Evolutionary conservation across 1,140 invertebrate genomes (phyloP), one percentile per base, ranked within the genome.

Genomic region (Trichonephila inaurata): DNA sequence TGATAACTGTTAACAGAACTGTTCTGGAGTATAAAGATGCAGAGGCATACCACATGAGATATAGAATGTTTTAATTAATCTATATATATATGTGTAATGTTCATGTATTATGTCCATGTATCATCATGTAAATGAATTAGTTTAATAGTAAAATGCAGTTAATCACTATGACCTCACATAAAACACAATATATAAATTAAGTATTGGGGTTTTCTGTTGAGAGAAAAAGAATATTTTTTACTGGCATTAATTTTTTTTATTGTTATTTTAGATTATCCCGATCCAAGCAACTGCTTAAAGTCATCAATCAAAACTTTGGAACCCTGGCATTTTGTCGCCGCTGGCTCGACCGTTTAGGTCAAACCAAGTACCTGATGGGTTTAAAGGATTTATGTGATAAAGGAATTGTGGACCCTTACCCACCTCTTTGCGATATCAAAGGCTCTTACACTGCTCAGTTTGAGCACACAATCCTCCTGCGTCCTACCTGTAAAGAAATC

Each of bases 391-490:
- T 99, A 16, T 99, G 99, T 96, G 99, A 99, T 95, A 99, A 99
- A 96, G 96, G 96, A 33, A 98, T 99, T 72, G 98, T 99, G 0
- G 98, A 99, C 95, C 97, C 99, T 19, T 99, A 99, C 96, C 99
- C 99, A 12, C 99, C 99, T 7, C 97, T 99, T 33, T 99, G 99
- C 95, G 99, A 99, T 96, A 97, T 98, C 58, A 99, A 99, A 96
- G 99, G 99, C 92, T 99, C 98, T 95, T 99, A 99, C 96, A 99
- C 99, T 0, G 99, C 99, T 83, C 99, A 99, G 96, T 99, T 98
- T 96, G 99, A 99, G 96, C 99, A 99, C 96, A 99, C 99, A 1
- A 98, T 99, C 95, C 97, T 99, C 82, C 96, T 99, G 82, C 97
- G 99, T 95, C 99, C 99, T 19, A 99, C 99, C 0, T 99, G 99